Percentiles rank a stretch among this genome's conserved stretches.
phyloP scores from a whole-genome alignment of 2,797 vertebrate species.

The Furcifer pardalis region DNA sequence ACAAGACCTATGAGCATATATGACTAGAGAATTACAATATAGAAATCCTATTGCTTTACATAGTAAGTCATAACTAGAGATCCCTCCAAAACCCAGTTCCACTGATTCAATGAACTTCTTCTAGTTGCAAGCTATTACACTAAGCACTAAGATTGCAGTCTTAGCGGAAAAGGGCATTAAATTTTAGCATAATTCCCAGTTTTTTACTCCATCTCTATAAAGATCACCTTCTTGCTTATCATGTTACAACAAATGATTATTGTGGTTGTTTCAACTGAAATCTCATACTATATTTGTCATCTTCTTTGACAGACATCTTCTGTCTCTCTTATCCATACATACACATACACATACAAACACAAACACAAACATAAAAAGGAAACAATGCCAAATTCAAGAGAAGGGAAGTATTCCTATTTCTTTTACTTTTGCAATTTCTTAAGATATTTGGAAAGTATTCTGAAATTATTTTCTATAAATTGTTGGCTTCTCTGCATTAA shows the following conservation, averaged over 20 bases:
- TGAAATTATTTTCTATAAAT: conserved; percentile 17
- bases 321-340: too few species aligned
- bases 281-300: background rate
- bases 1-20: background rate
- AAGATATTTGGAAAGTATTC: conserved; percentile 14
- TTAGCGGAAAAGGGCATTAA: background rate
- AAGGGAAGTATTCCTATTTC: conserved; percentile 1
- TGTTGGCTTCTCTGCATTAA: conserved; percentile 16
- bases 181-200: background rate
- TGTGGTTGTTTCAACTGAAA: background rate
- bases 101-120: too few species aligned
- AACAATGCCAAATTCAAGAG: conserved; percentile 4
- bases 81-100: too few species aligned
- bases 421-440: background rate
- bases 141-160: too few species aligned
- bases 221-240: background rate
- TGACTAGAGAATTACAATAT: too few species aligned
- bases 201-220: conserved; percentile 7
- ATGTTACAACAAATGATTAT: background rate
- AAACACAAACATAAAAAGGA: background rate
- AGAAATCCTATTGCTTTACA: too few species aligned
- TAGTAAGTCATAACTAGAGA: too few species aligned
- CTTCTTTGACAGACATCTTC: conserved; percentile 17
- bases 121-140: too few species aligned
- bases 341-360: too few species aligned